These are phyloP conservation scores for Matsumyia berberina DNA, from an alignment of 2,888 invertebrate genomes.

Conservation along the genomic window DNA sequence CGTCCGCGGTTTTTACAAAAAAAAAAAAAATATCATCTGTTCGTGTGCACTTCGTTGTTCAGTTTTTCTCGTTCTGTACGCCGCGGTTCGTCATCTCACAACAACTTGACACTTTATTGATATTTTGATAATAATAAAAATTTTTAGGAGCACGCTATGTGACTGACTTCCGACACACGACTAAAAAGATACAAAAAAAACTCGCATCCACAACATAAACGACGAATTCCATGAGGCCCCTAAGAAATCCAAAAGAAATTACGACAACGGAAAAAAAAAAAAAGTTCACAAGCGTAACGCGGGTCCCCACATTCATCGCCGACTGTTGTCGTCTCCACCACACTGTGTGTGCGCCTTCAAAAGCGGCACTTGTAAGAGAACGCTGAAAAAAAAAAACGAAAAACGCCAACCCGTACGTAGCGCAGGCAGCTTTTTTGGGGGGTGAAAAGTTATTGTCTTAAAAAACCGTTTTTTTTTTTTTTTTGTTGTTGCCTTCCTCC, in stretches of 20 bases:
- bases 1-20: slow-evolving; percentile 4
- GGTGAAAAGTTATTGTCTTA: slow-evolving; percentile 76
- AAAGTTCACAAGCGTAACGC: slow-evolving; percentile 68
- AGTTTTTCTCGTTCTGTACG: slow-evolving; percentile 12
- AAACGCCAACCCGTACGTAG: slow-evolving; percentile 54
- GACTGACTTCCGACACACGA: slow-evolving; percentile 85
- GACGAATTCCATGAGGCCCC: slow-evolving; percentile 70
- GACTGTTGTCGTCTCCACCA: slow-evolving; percentile 65
- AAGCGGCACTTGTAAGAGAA: slow-evolving; percentile 71
- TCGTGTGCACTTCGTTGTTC: slow-evolving; percentile 8
- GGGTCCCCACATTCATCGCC: slow-evolving; percentile 70
- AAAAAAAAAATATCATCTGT: neutral
- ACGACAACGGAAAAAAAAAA: slow-evolving; percentile 21
- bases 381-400: slow-evolving; percentile 38
- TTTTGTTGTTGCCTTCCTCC: too few species aligned
- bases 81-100: slow-evolving; percentile 45
- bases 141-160: slow-evolving; percentile 82
- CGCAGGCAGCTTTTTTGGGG: slow-evolving; percentile 63
- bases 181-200: slow-evolving; percentile 80
- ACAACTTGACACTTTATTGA: slow-evolving; percentile 76
- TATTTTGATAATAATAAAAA: slow-evolving; percentile 75
- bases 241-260: slow-evolving; percentile 57
- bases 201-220: slow-evolving; percentile 64
- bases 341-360: slow-evolving; percentile 64
- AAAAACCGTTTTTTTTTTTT: slow-evolving; percentile 51